Evolutionary conservation across 1,140 invertebrate species (phyloP).

Genomic region (Potamilus streckersoni): DNA sequence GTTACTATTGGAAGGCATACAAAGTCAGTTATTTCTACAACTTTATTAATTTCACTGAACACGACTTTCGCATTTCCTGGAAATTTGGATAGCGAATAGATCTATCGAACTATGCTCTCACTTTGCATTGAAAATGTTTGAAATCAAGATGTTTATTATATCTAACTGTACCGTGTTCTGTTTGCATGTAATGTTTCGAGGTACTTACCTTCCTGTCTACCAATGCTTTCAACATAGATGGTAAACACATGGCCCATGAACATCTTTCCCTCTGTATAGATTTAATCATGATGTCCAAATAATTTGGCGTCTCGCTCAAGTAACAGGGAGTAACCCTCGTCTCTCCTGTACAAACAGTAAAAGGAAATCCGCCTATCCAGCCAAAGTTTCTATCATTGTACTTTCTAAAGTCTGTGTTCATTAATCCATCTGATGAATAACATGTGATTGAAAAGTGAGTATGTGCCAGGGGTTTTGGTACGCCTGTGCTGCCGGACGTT

Average conservation of each 20-base stretch:
- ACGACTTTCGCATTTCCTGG: no score
- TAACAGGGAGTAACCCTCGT: background rate
- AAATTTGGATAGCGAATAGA: no score
- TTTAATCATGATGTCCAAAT: background rate
- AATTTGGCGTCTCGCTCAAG: background rate
- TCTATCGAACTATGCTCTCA: no score
- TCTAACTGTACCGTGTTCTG: no score
- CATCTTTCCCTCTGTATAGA: slow-evolving; percentile 3
- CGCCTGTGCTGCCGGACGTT: slow-evolving; percentile 22
- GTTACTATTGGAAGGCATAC: no score
- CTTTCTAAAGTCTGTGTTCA: background rate
- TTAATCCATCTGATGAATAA: background rate
- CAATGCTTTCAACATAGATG: background rate
- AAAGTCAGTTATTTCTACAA: no score
- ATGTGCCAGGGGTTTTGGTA: slow-evolving; percentile 13
- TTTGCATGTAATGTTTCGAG: no score
- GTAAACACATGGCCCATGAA: background rate
- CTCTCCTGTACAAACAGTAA: slow-evolving; percentile 3
- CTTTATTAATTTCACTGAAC: no score
- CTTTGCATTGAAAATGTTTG: no score
- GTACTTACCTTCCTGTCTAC: no score
- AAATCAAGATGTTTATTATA: no score
- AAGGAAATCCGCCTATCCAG: slow-evolving; percentile 18
- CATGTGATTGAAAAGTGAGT: background rate
- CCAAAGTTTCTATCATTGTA: slow-evolving; percentile 14